These are phyloP conservation scores for Ophiodon elongatus DNA, from an alignment of 2,113 vertebrate genomes.

Conservation along the genomic window DNA sequence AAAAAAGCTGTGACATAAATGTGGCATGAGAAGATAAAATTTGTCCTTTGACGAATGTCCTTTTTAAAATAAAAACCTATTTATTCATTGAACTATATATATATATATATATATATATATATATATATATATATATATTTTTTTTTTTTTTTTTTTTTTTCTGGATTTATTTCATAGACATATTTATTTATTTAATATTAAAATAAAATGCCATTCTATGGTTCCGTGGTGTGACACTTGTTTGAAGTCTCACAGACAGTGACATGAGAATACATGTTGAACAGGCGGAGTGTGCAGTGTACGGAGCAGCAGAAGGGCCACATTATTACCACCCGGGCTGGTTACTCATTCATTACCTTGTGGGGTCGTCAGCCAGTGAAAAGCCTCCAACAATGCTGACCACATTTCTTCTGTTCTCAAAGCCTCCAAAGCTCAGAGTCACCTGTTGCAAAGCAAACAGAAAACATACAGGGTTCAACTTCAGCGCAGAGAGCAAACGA, in stretches of 20 bases:
- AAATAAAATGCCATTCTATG: too few species aligned
- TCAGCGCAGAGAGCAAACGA: neutral
- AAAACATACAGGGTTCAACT: neutral
- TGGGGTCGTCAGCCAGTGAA: conserved; percentile 92
- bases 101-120: too few species aligned
- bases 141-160: too few species aligned
- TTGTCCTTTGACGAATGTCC: too few species aligned
- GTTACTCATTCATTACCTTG: conserved; percentile 82
- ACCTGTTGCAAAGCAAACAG: conserved; percentile 82
- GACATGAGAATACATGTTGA: neutral
- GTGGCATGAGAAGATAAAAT: too few species aligned
- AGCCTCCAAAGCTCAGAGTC: conserved; percentile 96
- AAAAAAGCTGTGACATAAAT: too few species aligned
- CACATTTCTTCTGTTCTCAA: conserved; percentile 93
- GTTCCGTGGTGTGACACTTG: too few species aligned
- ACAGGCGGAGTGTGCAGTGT: neutral
- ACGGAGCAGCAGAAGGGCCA: neutral
- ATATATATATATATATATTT: too few species aligned
- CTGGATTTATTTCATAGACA: too few species aligned
- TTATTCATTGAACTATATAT: too few species aligned
- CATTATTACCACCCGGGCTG: neutral
- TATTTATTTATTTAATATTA: too few species aligned
- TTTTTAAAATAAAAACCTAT: too few species aligned
- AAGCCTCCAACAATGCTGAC: conserved; percentile 89
- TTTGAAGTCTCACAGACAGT: neutral